A percentile compares a stretch with the other conserved stretches of the same genome.
phyloP scores from a whole-genome alignment of 2,888 invertebrate species.

The Chirona hameri region DNA sequence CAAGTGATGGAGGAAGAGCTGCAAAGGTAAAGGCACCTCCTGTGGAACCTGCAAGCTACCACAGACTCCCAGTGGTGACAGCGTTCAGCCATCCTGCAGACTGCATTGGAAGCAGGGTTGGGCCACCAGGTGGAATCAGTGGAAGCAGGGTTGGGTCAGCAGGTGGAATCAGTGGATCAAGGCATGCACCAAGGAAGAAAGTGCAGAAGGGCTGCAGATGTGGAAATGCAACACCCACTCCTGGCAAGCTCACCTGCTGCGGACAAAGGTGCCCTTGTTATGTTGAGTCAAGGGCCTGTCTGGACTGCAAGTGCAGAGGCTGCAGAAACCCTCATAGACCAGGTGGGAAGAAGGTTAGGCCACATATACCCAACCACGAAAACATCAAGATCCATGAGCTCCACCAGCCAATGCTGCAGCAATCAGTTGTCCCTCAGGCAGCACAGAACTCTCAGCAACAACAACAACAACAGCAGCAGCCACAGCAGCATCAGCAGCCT shows the following conservation, averaged over 20 bases:
- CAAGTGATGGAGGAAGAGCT: background rate
- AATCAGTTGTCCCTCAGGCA: conserved; percentile 5
- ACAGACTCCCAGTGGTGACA: background rate
- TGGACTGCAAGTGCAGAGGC: conserved; percentile 85
- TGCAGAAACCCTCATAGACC: conserved; percentile 86
- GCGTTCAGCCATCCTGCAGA: background rate
- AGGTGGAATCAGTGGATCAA: background rate
- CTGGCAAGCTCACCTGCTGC: conserved; percentile 86
- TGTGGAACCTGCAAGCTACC: background rate
- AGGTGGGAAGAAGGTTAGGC: conserved; percentile 68
- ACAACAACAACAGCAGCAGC: background rate
- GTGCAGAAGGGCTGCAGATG: conserved; percentile 68
- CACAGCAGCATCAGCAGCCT: background rate
- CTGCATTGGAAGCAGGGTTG: background rate
- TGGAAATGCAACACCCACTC: conserved; percentile 82
- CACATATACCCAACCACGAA: conserved; percentile 64
- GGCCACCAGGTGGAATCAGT: no score
- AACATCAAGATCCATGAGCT: conserved; percentile 55
- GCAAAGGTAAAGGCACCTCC: background rate
- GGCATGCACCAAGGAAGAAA: background rate
- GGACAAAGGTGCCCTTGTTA: conserved; percentile 93
- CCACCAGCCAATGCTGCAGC: conserved; percentile 38
- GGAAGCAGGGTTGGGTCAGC: no score
- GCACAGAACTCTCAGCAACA: conserved; percentile 25
- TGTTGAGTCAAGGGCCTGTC: conserved; percentile 81